Evolutionary conservation across 2,888 invertebrate genomes (phyloP), one percentile per base, ranked within the genome.

Genomic region (Hemaris fuciformis): DNA sequence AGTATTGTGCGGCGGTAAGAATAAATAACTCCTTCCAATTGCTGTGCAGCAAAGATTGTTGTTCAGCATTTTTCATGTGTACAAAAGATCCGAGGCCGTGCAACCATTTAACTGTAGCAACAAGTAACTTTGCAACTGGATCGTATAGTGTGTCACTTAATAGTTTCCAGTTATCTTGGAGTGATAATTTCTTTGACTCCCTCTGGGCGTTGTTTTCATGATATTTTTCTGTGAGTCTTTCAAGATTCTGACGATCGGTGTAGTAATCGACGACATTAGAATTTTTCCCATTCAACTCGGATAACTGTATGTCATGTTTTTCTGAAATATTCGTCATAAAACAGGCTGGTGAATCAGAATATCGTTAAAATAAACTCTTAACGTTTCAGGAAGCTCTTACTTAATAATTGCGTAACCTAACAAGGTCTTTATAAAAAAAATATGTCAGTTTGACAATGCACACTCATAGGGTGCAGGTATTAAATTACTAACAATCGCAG

Each of bases 11-110:
- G 7, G 97, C 96, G 31, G 96, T 97, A 8, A 98, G 84, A 1
- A 97, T 94, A 81, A 97, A 97, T 3, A 98, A 85, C 80, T 97
- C 97, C 73, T 95, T 95, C 98, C 98, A 98, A 31, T 96, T 95
- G 77, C 95, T 95, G 75, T 96, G 95, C 60, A 98, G 85, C 42
- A 98, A 91, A 59, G 94, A 93, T 0, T 94, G 94, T 79, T 97
- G 97, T 74, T 97, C 97, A 57, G 94, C 68, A 1, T 73, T 69
- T 58, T 84, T 81, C 69, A 96, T 94, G 81, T 96, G 95, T 15
- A 95, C 84, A 80, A 97, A 97, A 0, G 96, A 95, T 0, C 96
- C 95, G 58, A 97, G 95, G 58, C 95, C 95, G 69, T 95, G 93
- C 0, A 96, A 94, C 97, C 97, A 98, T 80, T 96, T 95, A 1